Evolutionary conservation across 2,113 vertebrate genomes (phyloP).

Genomic region (Myiozetetes cayanensis): DNA sequence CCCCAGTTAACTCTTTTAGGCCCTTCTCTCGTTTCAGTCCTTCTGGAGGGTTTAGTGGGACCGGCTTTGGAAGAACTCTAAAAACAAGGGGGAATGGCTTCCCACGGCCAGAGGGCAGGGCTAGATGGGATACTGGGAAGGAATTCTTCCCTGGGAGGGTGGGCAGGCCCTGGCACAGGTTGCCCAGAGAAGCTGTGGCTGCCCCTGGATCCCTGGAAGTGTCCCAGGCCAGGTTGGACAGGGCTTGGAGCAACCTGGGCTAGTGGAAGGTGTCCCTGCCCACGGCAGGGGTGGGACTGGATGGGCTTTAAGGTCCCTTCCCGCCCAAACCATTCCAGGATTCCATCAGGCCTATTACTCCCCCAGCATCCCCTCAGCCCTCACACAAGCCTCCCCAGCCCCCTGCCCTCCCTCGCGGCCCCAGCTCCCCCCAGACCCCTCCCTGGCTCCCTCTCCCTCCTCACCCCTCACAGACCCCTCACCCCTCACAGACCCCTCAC

Average conservation of each 20-base stretch:
- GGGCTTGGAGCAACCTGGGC: accelerated
- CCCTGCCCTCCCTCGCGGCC: too few relatives aligned
- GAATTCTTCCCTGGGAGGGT: not conserved
- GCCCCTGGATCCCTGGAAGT: not conserved
- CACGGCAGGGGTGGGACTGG: accelerated
- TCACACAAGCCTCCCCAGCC: not conserved
- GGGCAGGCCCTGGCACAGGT: not conserved
- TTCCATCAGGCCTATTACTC: too few relatives aligned
- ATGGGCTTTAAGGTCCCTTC: too few relatives aligned
- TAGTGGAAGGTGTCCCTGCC: not conserved
- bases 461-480: too few relatives aligned
- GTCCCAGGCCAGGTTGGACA: not conserved
- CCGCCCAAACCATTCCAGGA: not conserved
- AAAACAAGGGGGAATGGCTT: not conserved
- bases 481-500: too few relatives aligned
- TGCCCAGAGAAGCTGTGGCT: not conserved
- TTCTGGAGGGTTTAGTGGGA: not conserved
- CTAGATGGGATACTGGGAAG: not conserved
- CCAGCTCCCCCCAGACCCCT: too few relatives aligned
- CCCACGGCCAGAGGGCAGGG: not conserved
- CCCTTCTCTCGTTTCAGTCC: too few relatives aligned
- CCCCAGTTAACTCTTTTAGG: too few relatives aligned
- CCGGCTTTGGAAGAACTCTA: too few relatives aligned
- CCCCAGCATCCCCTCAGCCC: not conserved
- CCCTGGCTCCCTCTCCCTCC: too few relatives aligned